Evolutionary conservation across 1,140 invertebrate species (phyloP).

Genomic region (Hyphantria cunea): DNA sequence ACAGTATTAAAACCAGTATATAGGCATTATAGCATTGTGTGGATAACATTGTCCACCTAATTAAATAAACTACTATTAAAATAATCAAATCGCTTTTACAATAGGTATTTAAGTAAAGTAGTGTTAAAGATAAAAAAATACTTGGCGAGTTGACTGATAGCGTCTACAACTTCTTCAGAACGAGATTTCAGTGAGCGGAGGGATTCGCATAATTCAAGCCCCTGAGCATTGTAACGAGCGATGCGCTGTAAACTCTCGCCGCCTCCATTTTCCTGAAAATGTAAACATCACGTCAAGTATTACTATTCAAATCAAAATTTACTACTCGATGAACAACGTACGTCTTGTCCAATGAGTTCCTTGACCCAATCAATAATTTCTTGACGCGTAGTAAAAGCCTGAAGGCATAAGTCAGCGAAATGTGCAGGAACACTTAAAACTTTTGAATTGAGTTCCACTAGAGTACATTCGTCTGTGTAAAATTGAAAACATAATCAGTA

Average conservation of each 20-base stretch:
- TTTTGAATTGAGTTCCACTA: conserved; percentile 55
- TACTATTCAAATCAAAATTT: too few relatives aligned
- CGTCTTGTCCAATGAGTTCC: conserved; percentile 51
- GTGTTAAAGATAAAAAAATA: conserved; percentile 29
- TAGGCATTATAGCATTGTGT: too few relatives aligned
- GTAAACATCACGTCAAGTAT: conserved; percentile 3
- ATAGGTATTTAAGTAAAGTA: too few relatives aligned
- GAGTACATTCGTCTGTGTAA: conserved; percentile 52
- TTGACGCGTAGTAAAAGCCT: conserved; percentile 65
- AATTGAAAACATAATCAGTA: not conserved
- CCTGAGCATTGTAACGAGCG: conserved; percentile 57
- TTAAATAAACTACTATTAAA: too few relatives aligned
- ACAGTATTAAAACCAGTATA: too few relatives aligned
- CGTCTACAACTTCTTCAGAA: conserved; percentile 54
- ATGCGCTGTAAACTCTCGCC: conserved; percentile 53
- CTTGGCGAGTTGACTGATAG: conserved; percentile 61
- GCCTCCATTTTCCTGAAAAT: conserved; percentile 43
- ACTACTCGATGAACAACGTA: conserved; percentile 30
- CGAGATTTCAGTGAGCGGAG: conserved; percentile 55
- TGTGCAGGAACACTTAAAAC: conserved; percentile 50
- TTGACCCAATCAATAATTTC: conserved; percentile 73
- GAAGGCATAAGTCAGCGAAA: conserved; percentile 68
- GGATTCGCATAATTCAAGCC: conserved; percentile 60
- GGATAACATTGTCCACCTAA: too few relatives aligned
- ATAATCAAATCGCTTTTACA: too few relatives aligned